Percentiles rank a stretch among this genome's conserved stretches.
These are phyloP conservation scores for Patella ulyssiponensis DNA, from an alignment of 2,888 invertebrate genomes.

Conservation along the genomic window DNA sequence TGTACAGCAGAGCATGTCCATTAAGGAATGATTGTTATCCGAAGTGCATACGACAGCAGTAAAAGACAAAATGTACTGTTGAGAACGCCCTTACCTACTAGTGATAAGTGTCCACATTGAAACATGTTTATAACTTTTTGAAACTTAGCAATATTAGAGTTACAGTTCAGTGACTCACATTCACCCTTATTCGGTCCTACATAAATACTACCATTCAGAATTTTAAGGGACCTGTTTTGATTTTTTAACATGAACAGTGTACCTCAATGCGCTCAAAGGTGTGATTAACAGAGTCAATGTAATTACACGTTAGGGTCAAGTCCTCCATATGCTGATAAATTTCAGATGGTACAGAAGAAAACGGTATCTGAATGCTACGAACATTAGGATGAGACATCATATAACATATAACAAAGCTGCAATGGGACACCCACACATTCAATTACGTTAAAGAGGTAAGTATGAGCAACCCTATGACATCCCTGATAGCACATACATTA, in stretches of 20 bases:
- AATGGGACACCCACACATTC: slow-evolving; percentile 26
- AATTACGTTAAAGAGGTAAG: slow-evolving; percentile 40
- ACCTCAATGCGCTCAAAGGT: background rate
- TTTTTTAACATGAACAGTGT: background rate
- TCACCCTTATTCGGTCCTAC: background rate
- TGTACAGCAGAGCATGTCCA: background rate
- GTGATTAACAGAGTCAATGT: background rate
- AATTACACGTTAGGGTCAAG: background rate
- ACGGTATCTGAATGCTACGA: background rate
- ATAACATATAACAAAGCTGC: background rate
- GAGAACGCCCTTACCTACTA: background rate
- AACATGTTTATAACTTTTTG: no score
- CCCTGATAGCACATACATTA: slow-evolving; percentile 40
- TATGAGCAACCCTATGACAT: slow-evolving; percentile 40
- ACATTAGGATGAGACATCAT: background rate
- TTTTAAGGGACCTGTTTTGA: background rate
- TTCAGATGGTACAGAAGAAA: background rate
- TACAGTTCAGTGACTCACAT: background rate
- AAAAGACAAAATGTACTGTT: background rate
- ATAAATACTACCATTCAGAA: background rate
- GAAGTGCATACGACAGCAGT: background rate
- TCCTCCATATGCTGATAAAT: background rate
- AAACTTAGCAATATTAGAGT: background rate
- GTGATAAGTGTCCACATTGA: background rate
- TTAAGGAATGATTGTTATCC: background rate